Percentiles rank a stretch among this genome's conserved stretches.
Evolutionary conservation across 2,113 vertebrate species (phyloP).

Genomic region (Pterocles burchelli): DNA sequence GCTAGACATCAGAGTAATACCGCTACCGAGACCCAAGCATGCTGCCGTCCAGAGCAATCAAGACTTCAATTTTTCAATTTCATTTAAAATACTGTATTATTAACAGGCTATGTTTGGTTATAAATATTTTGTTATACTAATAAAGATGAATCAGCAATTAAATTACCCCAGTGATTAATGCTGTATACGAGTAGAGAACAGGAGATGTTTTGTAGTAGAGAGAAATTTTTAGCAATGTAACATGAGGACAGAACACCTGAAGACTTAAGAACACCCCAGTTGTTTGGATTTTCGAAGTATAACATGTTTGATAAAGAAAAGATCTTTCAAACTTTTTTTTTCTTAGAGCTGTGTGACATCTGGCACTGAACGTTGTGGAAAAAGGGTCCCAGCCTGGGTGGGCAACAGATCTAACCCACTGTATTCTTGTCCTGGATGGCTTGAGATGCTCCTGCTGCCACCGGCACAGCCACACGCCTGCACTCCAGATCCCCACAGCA

Average conservation of each 20-base stretch:
- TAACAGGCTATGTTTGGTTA: too few species aligned
- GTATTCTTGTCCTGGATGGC: not conserved
- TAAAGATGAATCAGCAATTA: not conserved
- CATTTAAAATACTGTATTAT: not conserved
- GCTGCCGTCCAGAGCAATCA: not conserved
- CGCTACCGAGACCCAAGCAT: not conserved
- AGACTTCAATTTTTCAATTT: not conserved
- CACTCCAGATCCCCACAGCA: too few species aligned
- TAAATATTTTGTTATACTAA: not conserved
- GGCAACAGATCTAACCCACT: not conserved
- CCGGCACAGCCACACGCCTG: not conserved
- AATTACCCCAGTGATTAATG: not conserved
- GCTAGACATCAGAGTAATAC: not conserved
- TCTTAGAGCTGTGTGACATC: too few species aligned
- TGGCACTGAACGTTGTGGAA: not conserved
- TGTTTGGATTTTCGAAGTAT: not conserved
- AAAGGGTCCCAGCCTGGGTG: rapidly evolving
- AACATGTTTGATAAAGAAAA: not conserved
- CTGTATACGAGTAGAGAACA: not conserved
- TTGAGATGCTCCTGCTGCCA: not conserved
- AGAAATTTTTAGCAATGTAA: not conserved
- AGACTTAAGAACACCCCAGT: not conserved
- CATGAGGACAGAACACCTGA: not conserved
- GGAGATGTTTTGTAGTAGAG: not conserved
- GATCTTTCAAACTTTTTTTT: not conserved